Evolutionary conservation across 2,113 vertebrate species (phyloP).

Genomic region (Myrmecobius fasciatus): DNA sequence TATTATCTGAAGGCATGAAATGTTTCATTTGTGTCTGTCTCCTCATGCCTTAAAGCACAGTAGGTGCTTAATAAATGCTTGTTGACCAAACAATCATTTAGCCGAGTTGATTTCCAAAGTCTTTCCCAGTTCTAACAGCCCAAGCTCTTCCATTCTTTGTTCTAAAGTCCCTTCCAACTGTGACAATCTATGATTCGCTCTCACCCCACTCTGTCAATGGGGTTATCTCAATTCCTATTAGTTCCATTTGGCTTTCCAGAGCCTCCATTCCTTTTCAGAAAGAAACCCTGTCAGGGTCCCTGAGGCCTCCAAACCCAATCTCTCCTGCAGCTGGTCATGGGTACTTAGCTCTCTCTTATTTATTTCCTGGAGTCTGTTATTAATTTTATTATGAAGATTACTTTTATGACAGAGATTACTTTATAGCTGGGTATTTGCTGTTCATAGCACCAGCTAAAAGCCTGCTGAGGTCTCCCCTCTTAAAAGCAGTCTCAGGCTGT

Average conservation of each 20-base stretch:
- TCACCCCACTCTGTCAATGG: not conserved
- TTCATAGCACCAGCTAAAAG: conserved; percentile 17
- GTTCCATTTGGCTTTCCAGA: not conserved
- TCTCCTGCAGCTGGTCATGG: not conserved
- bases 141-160: not conserved
- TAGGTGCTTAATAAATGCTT: not conserved
- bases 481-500: not conserved
- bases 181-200: not conserved
- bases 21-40: not conserved
- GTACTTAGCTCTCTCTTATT: not conserved
- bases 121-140: not conserved
- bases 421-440: conserved; percentile 53
- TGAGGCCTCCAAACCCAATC: rapidly evolving
- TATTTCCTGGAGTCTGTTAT: not conserved
- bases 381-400: conserved; percentile 4
- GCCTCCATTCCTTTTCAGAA: not conserved
- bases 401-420: conserved; percentile 58
- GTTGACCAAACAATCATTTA: not conserved
- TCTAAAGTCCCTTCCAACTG: not conserved
- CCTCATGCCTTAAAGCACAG: not conserved
- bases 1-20: not conserved
- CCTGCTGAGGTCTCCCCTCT: conserved; percentile 29
- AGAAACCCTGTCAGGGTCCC: not conserved
- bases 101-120: not conserved
- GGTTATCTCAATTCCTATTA: not conserved